phyloP scores from a whole-genome alignment of 1,140 invertebrate species.

The Scaptomyza pallida region DNA sequence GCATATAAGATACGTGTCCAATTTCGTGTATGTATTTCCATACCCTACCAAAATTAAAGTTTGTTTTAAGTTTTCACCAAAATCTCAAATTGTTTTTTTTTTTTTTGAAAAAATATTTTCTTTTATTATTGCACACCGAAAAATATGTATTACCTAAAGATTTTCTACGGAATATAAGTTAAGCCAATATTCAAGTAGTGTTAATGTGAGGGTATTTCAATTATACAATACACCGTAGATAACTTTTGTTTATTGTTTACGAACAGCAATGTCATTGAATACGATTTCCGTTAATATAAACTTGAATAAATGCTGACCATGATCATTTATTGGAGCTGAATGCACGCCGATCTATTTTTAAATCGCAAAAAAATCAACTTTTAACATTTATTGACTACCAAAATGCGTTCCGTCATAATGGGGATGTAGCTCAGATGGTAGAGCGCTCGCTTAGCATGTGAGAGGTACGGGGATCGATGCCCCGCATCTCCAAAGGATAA shows the following conservation, averaged over 20 bases:
- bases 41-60: neutral
- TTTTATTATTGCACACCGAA: too few relatives aligned
- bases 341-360: conserved; percentile 21
- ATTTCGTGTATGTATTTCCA: neutral
- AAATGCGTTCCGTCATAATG: neutral
- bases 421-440: conserved; percentile 65
- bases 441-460: neutral
- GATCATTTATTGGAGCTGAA: conserved; percentile 36
- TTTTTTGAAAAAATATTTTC: too few relatives aligned
- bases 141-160: too few relatives aligned
- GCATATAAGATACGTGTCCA: conserved; percentile 6
- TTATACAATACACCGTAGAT: neutral
- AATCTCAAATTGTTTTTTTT: too few relatives aligned
- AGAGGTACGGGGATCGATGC: neutral
- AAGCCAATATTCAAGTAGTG: too few relatives aligned
- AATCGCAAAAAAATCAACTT: neutral
- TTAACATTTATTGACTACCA: neutral
- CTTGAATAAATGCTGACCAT: conserved; percentile 22
- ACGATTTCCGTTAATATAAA: neutral
- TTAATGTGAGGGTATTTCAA: conserved; percentile 1
- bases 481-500: conserved; percentile 43
- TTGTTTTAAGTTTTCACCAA: neutral
- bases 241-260: neutral
- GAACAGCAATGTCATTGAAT: neutral
- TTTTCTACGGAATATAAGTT: too few relatives aligned